Conservation (phyloP, 1,140 invertebrate species). For the Holotrichia oblita region DNA sequence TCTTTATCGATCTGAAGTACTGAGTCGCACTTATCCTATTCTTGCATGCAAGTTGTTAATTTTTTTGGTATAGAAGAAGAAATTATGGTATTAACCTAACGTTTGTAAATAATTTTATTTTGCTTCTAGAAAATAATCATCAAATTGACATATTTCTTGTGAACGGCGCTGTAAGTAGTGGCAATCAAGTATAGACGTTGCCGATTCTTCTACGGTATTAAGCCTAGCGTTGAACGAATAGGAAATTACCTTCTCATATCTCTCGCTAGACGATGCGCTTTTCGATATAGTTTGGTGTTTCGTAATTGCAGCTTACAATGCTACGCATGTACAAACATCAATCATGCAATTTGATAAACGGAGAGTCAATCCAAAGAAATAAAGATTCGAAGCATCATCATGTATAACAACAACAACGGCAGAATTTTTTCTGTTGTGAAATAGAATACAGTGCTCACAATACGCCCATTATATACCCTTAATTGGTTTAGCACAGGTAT, state of each 20-base stretch:
- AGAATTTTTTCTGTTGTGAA: not conserved
- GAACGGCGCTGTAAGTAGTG: no score
- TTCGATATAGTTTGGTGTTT: not conserved
- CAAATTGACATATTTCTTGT: no score
- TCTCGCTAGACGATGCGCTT: not conserved
- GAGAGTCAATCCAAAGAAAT: not conserved
- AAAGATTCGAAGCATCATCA: constrained; percentile 7
- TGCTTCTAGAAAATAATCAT: no score
- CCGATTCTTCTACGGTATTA: not conserved
- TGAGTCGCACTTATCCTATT: no score
- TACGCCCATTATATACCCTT: not conserved
- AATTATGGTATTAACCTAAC: no score
- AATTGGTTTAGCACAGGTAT: not conserved
- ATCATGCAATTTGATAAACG: constrained; percentile 20
- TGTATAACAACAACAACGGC: not conserved
- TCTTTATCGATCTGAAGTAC: no score
- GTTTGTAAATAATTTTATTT: no score
- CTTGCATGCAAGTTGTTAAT: no score
- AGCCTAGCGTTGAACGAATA: not conserved
- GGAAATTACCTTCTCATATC: not conserved
- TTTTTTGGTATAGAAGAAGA: no score
- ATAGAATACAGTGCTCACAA: not conserved
- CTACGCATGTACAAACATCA: not conserved
- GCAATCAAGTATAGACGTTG: no score
- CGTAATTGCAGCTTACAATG: not conserved